A percentile compares a stretch with the other conserved stretches of the same genome.
Conservation (phyloP, 2,797 vertebrate genomes). For the Myotis pilosus region DNA sequence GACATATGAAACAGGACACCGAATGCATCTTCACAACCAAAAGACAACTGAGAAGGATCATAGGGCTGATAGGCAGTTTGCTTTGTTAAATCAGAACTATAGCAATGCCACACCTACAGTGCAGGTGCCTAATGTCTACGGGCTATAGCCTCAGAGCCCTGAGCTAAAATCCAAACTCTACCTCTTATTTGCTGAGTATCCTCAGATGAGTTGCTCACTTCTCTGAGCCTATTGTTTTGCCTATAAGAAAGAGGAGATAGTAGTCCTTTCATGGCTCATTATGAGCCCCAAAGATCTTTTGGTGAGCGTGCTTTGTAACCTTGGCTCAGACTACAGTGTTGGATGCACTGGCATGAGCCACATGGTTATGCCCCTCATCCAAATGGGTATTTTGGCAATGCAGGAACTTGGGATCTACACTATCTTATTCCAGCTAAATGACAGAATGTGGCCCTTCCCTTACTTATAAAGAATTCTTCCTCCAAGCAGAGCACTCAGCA, state of each 20-base stretch:
- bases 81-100: not conserved
- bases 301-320: not conserved
- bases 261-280: accelerated
- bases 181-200: not conserved
- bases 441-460: not conserved
- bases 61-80: not conserved
- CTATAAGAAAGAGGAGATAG: not conserved
- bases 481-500: not conserved
- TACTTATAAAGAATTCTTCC: not conserved
- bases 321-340: not conserved
- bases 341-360: not conserved
- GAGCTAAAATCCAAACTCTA: not conserved
- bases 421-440: not conserved
- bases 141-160: not conserved
- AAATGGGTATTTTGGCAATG: not conserved
- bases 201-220: not conserved
- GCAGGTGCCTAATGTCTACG: not conserved
- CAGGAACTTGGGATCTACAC: not conserved
- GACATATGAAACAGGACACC: not conserved
- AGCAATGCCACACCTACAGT: not conserved
- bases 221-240: not conserved
- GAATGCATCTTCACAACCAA: not conserved
- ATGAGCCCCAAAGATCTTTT: not conserved
- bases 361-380: not conserved
- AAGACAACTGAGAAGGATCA: not conserved